Conservation (phyloP, 2,888 invertebrate species). For the Drosophila birchii region DNA sequence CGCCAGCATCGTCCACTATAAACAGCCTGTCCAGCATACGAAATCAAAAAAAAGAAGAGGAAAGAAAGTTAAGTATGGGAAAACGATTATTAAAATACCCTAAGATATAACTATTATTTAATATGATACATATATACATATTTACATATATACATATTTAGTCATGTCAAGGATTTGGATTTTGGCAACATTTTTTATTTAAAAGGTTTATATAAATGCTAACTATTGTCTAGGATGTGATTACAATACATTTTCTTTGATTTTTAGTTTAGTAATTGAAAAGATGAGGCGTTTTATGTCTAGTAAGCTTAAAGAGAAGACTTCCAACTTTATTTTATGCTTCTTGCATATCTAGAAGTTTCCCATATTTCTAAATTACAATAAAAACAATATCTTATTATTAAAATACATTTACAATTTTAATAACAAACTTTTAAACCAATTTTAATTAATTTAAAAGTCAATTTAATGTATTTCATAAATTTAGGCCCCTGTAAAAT, state of each 20-base stretch:
- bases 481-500: neutral
- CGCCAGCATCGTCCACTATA: slow-evolving; percentile 32
- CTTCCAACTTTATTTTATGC: neutral
- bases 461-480: too few species aligned
- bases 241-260: too few species aligned
- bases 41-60: slow-evolving; percentile 51
- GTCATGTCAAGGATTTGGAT: too few species aligned
- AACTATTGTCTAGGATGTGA: too few species aligned
- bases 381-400: too few species aligned
- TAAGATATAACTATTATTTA: neutral
- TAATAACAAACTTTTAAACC: neutral
- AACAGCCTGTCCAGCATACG: slow-evolving; percentile 53
- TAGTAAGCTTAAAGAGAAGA: neutral
- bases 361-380: too few species aligned
- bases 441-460: neutral
- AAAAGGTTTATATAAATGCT: too few species aligned
- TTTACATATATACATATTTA: too few species aligned
- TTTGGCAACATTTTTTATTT: too few species aligned
- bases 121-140: too few species aligned
- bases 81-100: slow-evolving; percentile 4
- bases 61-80: neutral
- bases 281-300: accelerated
- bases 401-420: neutral
- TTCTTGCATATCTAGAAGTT: neutral
- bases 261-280: neutral